These are phyloP conservation scores for Sericinus montela DNA, from an alignment of 2,888 invertebrate genomes.

Conservation along the genomic window DNA sequence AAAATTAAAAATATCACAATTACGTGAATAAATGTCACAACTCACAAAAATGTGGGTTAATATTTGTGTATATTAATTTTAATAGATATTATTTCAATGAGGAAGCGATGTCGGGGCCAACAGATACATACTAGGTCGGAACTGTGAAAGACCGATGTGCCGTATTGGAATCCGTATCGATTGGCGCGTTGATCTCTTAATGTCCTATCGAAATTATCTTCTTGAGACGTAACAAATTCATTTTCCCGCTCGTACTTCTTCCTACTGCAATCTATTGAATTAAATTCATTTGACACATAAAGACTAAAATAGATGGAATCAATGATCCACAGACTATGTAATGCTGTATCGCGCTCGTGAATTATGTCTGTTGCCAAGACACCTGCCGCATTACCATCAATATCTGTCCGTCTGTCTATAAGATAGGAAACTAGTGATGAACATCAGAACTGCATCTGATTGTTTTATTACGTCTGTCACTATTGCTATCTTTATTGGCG, in stretches of 20 bases:
- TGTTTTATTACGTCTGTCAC: background rate
- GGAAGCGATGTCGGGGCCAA: slow-evolving; percentile 4
- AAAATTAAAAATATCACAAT: no score
- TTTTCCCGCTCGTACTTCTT: slow-evolving; percentile 7
- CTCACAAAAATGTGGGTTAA: no score
- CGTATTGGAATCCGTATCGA: slow-evolving; percentile 12
- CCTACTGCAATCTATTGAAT: slow-evolving; percentile 1
- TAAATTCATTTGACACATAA: slow-evolving; percentile 25
- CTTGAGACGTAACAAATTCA: background rate
- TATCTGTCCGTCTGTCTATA: slow-evolving; percentile 42
- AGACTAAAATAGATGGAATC: slow-evolving; percentile 45
- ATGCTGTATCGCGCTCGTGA: slow-evolving; percentile 37
- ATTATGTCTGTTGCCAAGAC: slow-evolving; percentile 39
- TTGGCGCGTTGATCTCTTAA: slow-evolving; percentile 12
- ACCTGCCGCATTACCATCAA: slow-evolving; percentile 41
- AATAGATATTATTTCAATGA: background rate
- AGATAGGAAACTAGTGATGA: slow-evolving; percentile 23
- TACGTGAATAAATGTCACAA: no score
- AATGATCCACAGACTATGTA: slow-evolving; percentile 46
- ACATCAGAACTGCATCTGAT: slow-evolving; percentile 11
- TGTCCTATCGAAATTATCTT: background rate
- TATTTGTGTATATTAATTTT: slow-evolving; percentile 1
- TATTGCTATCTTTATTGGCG: no score
- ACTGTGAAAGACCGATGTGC: slow-evolving; percentile 9
- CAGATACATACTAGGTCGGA: slow-evolving; percentile 6